Evolutionary conservation across 2,888 invertebrate species (phyloP), one percentile per base, ranked within the genome.

Genomic region (Petrolisthes cinctipes): DNA sequence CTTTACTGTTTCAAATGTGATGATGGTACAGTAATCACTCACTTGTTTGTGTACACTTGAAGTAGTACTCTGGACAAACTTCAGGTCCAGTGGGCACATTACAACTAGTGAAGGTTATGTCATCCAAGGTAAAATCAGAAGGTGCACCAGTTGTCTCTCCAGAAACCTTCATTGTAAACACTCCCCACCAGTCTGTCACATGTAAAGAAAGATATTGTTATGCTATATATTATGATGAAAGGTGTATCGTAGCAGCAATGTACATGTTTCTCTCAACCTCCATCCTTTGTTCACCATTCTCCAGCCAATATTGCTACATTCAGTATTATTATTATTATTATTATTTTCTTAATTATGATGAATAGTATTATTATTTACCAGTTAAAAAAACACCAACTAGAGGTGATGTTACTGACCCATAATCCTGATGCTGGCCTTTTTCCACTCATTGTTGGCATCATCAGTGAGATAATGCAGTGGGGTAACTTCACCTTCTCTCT

Each of bases 41-140:
- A 86, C 86, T 66, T 23, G 75, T 86, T 6, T 76, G 53, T 51
- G 20, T 23, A 82, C 89, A 89, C 20, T 82, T 73, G 57, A 83
- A 11, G 9, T 83, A 53, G 68, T 79, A 54, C 6, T 23, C 51
- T 7, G 66, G 84, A 73, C 89, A 89, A 4, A 37, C 20, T 7
- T 11, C 73, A 20, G 73, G 37, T 51, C 6, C n/a, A 6, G 37
- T 20, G 51, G 89, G 89, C 14, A 76, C n/a, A 23, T 85, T 79
- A 78, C 89, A 89, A n/a, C 57, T 56, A 9, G n/a, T 54, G n/a
- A 85, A 82, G 57, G 80, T 68, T 54, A 86, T 78, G 75, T 89
- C 89, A 80, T 89, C 89, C 61, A 89, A 23, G 9, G 89, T 85
- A 14, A 89, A 73, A 17, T 86, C 89, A 4, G 85, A 66, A n/a